Evolutionary conservation across 2,888 invertebrate genomes (phyloP), one percentile per base, ranked within the genome.

Genomic region (Campoplex nolae): DNA sequence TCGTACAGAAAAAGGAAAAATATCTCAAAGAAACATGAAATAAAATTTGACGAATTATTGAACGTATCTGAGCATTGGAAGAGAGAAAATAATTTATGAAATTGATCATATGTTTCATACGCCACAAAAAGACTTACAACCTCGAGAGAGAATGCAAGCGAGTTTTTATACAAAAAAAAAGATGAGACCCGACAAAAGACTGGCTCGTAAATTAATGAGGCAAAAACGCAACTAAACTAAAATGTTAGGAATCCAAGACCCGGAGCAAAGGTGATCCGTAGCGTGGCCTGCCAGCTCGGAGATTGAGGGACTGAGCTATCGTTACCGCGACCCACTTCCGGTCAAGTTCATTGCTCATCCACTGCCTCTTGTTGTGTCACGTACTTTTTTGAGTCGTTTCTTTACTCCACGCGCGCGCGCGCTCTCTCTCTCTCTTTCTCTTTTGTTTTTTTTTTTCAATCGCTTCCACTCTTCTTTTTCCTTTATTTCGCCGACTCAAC

Each of bases 281-380:
- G 28, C 71, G 74, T 68, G 48, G 68, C 82, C 13, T 81, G 77
- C 73, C 58, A 77, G 73, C 62, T 56, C 51, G 62, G 35, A 62
- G 81, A 51, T 71, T 71, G 82, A 84, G 84, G 83, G 58, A 74
- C 87, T 86, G 86, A 90, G 90, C 88, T 90, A 90, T 90, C 85
- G 89, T 89, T 90, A 89, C 91, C 92, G 91, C 93, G 93, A 93
- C 93, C 93, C 88, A 93, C 93, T 92, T 93, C 93, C 92, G 92
- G 92, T 93, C 93, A 93, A 93, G 93, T 93, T 93, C 93, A 93
- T 92, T 93, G 93, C 93, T 93, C 93, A 92, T 93, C 93, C 87
- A 81, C 74, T 82, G 87, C 88, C 87, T 88, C 84, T 87, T 88
- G 87, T 87, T 86, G 86, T 87, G 86, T 88, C 81, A 80, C 83